Conservation (phyloP, 2,113 vertebrate genomes). For the Chitala chitala region DNA sequence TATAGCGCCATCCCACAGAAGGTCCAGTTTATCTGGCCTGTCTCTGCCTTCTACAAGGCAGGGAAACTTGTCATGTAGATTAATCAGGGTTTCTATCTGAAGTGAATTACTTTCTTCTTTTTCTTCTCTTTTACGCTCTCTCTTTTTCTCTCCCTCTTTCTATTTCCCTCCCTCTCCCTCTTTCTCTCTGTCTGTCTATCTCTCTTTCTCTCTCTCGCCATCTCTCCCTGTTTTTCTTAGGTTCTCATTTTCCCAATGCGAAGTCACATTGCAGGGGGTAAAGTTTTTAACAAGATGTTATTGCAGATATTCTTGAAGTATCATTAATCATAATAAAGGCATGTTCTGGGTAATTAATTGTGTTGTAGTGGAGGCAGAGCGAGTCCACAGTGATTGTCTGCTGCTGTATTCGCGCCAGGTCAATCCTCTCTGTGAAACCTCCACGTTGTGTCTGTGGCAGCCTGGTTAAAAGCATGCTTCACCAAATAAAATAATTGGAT, state of each 20-base stretch:
- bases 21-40: slow-evolving; percentile 24
- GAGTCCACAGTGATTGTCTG: neutral
- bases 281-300: slow-evolving; percentile 15
- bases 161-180: slow-evolving; percentile 11
- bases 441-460: neutral
- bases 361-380: neutral
- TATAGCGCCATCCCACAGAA: slow-evolving; percentile 19
- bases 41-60: neutral
- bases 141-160: neutral
- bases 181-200: neutral
- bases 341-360: slow-evolving; percentile 24
- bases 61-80: slow-evolving; percentile 25
- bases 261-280: slow-evolving; percentile 10
- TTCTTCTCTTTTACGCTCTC: neutral
- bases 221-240: neutral
- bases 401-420: neutral
- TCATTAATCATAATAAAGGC: slow-evolving; percentile 25
- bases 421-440: neutral
- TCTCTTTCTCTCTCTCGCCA: neutral
- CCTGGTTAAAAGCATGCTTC: neutral
- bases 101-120: slow-evolving; percentile 16
- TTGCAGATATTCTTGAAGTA: slow-evolving; percentile 14
- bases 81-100: slow-evolving; percentile 31
- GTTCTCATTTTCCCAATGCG: neutral
- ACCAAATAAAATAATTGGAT: slow-evolving; percentile 8